Evolutionary conservation across 1,140 invertebrate genomes (phyloP).

Genomic region (Stegodyphus dumicola): DNA sequence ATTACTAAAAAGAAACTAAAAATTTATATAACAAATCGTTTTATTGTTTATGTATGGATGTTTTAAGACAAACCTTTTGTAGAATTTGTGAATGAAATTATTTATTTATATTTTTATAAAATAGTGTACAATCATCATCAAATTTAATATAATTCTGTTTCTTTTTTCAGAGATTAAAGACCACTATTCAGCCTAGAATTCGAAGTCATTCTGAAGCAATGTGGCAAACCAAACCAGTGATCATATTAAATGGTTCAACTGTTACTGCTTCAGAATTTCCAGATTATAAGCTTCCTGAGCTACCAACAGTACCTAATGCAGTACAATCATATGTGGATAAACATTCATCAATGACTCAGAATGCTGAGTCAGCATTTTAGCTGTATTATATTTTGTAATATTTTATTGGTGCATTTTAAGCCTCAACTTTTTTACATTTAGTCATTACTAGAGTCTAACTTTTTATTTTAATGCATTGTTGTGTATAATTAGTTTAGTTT

Average conservation of each 20-base stretch:
- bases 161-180: constrained; percentile 10
- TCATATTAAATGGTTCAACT: constrained; percentile 50
- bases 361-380: constrained; percentile 34
- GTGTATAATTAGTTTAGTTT: no score
- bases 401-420: no score
- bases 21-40: no score
- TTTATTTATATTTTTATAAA: no score
- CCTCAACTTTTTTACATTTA: constrained; percentile 15
- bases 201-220: constrained; percentile 9
- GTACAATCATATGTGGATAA: constrained; percentile 42
- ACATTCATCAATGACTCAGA: constrained; percentile 16
- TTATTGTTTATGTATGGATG: no score
- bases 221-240: constrained; percentile 58
- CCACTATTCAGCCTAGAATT: constrained; percentile 14
- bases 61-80: no score
- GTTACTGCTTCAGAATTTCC: constrained; percentile 44
- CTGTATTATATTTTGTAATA: background rate
- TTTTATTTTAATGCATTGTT: no score
- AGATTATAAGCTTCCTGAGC: constrained; percentile 42
- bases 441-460: background rate
- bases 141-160: constrained; percentile 3
- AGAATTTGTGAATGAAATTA: no score
- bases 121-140: background rate
- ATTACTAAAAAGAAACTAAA: no score
- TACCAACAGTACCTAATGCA: constrained; percentile 34